A percentile compares a stretch with the other conserved stretches of the same genome.
Conservation (phyloP, 2,113 vertebrate species). For the Jaculus jaculus region DNA sequence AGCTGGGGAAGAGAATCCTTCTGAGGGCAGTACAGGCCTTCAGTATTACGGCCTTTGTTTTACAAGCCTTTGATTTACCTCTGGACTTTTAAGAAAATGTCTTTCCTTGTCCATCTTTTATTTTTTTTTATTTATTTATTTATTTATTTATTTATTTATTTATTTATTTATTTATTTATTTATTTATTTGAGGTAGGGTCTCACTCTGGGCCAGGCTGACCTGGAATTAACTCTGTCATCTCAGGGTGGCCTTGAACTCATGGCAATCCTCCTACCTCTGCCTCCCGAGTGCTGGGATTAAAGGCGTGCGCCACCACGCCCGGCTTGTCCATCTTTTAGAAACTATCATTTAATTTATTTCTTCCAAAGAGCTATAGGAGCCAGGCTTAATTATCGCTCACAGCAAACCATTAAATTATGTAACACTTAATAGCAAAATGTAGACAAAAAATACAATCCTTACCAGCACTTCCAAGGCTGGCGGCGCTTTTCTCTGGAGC, state of each 20-base stretch:
- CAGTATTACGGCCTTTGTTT: background rate
- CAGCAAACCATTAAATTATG: background rate
- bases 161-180: no score
- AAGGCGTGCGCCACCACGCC: no score
- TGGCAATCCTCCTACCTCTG: no score
- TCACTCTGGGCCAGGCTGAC: no score
- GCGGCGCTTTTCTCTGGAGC: background rate
- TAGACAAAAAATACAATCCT: background rate
- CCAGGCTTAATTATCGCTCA: background rate
- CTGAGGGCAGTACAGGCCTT: background rate
- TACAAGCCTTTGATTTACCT: background rate
- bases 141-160: no score
- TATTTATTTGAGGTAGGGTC: no score
- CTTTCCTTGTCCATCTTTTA: background rate
- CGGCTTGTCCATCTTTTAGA: background rate
- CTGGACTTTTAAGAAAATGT: background rate
- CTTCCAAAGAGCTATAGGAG: background rate
- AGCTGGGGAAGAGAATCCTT: background rate
- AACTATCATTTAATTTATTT: background rate
- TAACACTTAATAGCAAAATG: background rate
- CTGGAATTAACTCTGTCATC: no score
- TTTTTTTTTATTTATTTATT: no score
- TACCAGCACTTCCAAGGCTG: background rate
- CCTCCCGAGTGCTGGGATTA: no score
- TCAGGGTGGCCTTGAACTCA: no score